Conservation (phyloP, 2,888 invertebrate species). For the Leptinotarsa haldemani region DNA sequence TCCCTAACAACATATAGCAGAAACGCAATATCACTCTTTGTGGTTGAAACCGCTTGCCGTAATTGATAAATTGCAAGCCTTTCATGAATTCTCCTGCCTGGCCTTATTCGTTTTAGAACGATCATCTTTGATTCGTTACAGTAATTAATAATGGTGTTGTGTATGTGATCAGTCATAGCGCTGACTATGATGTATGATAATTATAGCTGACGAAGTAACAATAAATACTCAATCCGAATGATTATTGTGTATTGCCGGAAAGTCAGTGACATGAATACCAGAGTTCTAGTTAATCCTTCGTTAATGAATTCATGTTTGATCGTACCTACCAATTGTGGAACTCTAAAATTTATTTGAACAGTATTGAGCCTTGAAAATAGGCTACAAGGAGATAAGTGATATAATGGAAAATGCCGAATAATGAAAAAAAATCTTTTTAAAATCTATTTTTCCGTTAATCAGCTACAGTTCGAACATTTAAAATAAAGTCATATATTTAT, state of each 20-base stretch:
- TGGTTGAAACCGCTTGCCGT: slow-evolving; percentile 8
- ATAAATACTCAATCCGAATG: slow-evolving; percentile 12
- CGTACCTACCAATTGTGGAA: too few relatives aligned
- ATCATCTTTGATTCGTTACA: slow-evolving; percentile 25
- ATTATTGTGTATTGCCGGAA: slow-evolving; percentile 6
- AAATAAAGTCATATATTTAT: too few relatives aligned
- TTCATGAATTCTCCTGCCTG: not conserved
- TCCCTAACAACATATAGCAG: slow-evolving; percentile 32
- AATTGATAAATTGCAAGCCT: slow-evolving; percentile 8
- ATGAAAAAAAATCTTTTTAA: too few relatives aligned
- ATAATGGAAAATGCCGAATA: too few relatives aligned
- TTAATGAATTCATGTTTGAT: not conserved
- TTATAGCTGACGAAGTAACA: slow-evolving; percentile 13
- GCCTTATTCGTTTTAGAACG: slow-evolving; percentile 12
- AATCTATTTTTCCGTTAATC: too few relatives aligned
- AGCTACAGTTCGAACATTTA: too few relatives aligned
- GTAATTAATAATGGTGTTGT: slow-evolving; percentile 24
- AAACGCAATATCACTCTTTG: slow-evolving; percentile 31
- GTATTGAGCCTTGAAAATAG: too few relatives aligned
- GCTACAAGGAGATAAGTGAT: too few relatives aligned
- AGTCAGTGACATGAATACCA: not conserved
- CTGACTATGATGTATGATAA: not conserved
- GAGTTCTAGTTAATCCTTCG: not conserved
- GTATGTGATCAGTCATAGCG: slow-evolving; percentile 5
- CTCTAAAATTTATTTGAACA: too few relatives aligned